Base-by-base conservation (phyloP, 2,797 vertebrate genomes). In the Tinamus major region DNA sequence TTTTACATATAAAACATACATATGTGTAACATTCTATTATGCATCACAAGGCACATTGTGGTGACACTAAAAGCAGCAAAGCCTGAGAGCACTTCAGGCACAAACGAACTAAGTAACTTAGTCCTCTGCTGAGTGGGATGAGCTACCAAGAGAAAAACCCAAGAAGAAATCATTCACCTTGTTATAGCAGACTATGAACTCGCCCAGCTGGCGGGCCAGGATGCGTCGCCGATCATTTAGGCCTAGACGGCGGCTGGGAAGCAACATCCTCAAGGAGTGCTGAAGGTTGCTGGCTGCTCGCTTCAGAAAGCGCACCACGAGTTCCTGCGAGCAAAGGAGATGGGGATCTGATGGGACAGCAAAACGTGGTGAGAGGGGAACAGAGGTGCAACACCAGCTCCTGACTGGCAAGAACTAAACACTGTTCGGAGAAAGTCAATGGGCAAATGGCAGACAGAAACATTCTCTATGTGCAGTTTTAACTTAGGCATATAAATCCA, bases 271-370 rank as follows among this genome's bases (percentile, higher is more conserved):
- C 94, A 99, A 90, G 42, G 99, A 98, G 87, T 98, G 98, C 39
- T 98, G 98, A 48, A 99, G 98, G 96, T 99, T 99, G 96, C 97
- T 98, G 88, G 98, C 98, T 64, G 99, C 99, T 96, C 98, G 97
- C 95, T 97, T 98, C 92, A 99, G 97, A 94, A 99, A 99, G 79
- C 98, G 98, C 87, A 99, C 98, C 89, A 99, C 98, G 69, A 99
- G 97, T 89, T 99, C 99, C 99, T 99, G 93, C n/a, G 86, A 76
- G 65, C 78, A 82, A 92, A 21, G 94, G 55, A 79, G 33, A 87
- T 8, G 53, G 70, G 71, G 39, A 85, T n/a, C 64, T 56, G 41
- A 69, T 0, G 1, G 2, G 42, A 8, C 72, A 24, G 48, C 26
- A 41, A 93, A 35, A 61, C 20, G 9, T 37, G 29, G 71, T 14